phyloP scores from a whole-genome alignment of 2,113 vertebrate genomes.

The Lichenostomus cassidix region DNA sequence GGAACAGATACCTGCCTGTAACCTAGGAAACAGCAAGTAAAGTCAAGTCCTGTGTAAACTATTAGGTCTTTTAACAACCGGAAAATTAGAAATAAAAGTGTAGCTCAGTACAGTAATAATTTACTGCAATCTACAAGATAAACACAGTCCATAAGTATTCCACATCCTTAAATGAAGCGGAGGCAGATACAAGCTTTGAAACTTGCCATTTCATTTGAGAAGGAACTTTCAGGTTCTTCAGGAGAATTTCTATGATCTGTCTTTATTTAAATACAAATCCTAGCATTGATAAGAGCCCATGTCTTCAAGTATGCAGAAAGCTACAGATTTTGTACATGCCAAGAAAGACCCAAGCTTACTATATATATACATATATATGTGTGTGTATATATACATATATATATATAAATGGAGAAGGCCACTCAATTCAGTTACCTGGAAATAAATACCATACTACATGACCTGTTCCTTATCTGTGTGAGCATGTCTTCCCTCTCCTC shows the following conservation, averaged over 20 bases:
- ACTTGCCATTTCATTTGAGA: neutral
- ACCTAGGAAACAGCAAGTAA: conserved; percentile 74
- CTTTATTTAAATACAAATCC: neutral
- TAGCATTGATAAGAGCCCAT: neutral
- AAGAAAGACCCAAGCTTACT: neutral
- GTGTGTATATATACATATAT: no score
- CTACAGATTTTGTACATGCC: neutral
- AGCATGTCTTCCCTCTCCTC: neutral
- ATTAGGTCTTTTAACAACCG: conserved; percentile 59
- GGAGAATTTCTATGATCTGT: neutral
- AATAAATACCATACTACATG: neutral
- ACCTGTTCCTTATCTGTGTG: neutral
- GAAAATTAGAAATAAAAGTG: conserved; percentile 63
- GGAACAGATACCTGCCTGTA: conserved; percentile 69
- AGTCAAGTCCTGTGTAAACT: conserved; percentile 72
- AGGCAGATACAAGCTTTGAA: neutral
- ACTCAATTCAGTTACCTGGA: neutral
- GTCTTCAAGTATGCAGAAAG: neutral
- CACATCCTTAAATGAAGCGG: neutral
- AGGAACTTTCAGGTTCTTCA: neutral
- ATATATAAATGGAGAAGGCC: neutral
- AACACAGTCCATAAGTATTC: neutral
- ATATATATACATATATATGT: no score
- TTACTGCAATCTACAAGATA: neutral
- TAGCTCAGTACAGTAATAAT: neutral